Base-by-base conservation (phyloP, 2,888 invertebrate genomes). In the Anaspis maculata region DNA sequence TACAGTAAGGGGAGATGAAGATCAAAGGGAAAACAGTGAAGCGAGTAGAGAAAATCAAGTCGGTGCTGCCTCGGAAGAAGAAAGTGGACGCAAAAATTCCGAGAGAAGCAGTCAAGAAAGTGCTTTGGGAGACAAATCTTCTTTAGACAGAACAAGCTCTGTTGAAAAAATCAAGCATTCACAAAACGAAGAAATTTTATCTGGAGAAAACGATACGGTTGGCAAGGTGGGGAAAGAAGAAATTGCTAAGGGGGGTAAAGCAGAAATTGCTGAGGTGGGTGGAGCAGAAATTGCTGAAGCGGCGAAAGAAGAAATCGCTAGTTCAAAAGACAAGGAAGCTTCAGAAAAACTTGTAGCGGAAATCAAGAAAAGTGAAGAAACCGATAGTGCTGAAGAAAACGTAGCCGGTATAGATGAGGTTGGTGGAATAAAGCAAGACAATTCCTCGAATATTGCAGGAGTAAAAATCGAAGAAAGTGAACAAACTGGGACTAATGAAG, bases 1-100 rank as follows among this genome's bases (percentile, higher is more conserved):
- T n/a, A n/a, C n/a, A n/a, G n/a, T n/a, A n/a, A n/a, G n/a, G n/a
- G n/a, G n/a, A n/a, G n/a, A n/a, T n/a, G n/a, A n/a, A n/a, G n/a
- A n/a, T n/a, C n/a, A n/a, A n/a, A 27, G 26, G 16, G 16, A 16
- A 27, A 27, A 27, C 14, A 27, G 27, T 27, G 5, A 25, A 11
- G 9, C 6, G 14, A 26, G n/a, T 13, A 9, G 13, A 26, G 13
- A 14, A 10, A 12, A 25, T 25, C n/a, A n/a, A n/a, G n/a, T n/a
- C n/a, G n/a, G n/a, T n/a, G n/a, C n/a, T n/a, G n/a, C n/a, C n/a
- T n/a, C n/a, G n/a, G n/a, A n/a, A n/a, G n/a, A n/a, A n/a, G n/a
- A n/a, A n/a, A n/a, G n/a, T n/a, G n/a, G n/a, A n/a, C n/a, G n/a
- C n/a, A n/a, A n/a, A 13, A 13, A 6, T 27, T 4, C 11, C 27